phyloP scores from a whole-genome alignment of 2,888 invertebrate genomes.

The Poecilobothrus nobilitatus region DNA sequence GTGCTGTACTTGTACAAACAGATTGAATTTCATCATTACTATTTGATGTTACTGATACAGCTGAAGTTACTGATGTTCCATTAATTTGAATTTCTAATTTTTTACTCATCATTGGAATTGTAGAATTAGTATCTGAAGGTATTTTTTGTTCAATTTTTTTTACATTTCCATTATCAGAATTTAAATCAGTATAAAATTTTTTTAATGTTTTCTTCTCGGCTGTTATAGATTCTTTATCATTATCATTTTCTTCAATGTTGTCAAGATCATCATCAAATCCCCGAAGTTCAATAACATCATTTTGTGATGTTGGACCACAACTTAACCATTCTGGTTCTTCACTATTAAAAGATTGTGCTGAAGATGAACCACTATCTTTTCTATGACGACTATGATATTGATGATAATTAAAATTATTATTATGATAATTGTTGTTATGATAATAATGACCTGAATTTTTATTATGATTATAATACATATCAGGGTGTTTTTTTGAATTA shows the following conservation, averaged over 20 bases:
- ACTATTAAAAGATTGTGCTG: slow-evolving; percentile 23
- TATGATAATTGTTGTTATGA: slow-evolving; percentile 43
- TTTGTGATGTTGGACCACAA: slow-evolving; percentile 39
- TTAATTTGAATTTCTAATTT: background rate
- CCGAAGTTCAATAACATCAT: slow-evolving; percentile 39
- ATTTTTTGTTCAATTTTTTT: background rate
- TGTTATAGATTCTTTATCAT: slow-evolving; percentile 10
- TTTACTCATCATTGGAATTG: too few relatives aligned
- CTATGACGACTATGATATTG: slow-evolving; percentile 25
- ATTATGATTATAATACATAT: background rate
- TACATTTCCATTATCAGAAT: slow-evolving; percentile 32
- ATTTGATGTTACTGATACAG: background rate
- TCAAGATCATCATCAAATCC: slow-evolving; percentile 33
- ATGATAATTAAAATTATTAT: slow-evolving; percentile 24
- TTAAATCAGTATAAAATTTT: slow-evolving; percentile 48
- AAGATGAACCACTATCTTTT: background rate
- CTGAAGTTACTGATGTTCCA: background rate
- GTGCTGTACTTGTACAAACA: background rate
- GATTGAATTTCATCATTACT: background rate
- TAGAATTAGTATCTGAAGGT: too few relatives aligned
- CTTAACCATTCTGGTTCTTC: slow-evolving; percentile 42
- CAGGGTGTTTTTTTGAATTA: too few relatives aligned
- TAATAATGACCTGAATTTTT: slow-evolving; percentile 13
- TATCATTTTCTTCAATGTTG: slow-evolving; percentile 13
- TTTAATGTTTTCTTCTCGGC: slow-evolving; percentile 14